Evolutionary conservation across 35 echinoderm and acorn worm genomes (phyloP).

Genomic region (Anneissia japonica): DNA sequence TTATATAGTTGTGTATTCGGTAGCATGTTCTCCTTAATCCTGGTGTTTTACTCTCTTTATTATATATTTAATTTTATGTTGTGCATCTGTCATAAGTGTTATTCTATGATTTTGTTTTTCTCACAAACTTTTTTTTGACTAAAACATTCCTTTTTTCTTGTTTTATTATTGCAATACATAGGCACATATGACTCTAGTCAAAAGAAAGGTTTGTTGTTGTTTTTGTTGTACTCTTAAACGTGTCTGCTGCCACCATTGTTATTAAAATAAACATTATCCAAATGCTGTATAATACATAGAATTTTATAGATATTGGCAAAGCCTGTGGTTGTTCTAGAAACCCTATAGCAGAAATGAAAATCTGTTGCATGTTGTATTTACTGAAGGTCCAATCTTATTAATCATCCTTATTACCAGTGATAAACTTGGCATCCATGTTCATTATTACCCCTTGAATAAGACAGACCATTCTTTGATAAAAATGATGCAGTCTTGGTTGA

Average conservation of each 20-base stretch:
- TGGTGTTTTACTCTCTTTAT: neutral
- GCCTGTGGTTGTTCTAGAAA: too few species aligned
- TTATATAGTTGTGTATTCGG: neutral
- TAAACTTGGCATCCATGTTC: too few species aligned
- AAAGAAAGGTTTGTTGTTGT: neutral
- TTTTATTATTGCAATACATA: neutral
- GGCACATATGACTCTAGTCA: neutral
- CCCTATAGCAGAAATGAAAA: too few species aligned
- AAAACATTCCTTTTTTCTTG: neutral
- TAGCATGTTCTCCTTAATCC: neutral
- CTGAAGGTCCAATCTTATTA: too few species aligned
- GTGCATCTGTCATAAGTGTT: neutral
- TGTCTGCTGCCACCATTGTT: neutral
- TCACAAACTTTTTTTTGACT: neutral
- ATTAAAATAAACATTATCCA: neutral
- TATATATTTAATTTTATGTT: neutral
- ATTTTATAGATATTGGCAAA: too few species aligned
- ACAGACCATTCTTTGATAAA: too few species aligned
- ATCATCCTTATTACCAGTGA: too few species aligned
- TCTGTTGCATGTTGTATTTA: too few species aligned
- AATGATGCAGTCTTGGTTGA: too few species aligned
- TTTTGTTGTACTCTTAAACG: neutral
- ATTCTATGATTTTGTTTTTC: neutral
- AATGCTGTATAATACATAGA: too few species aligned
- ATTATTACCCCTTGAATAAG: too few species aligned